These are phyloP conservation scores for Drosophila heteroneura DNA, from an alignment of 2,888 invertebrate genomes.

Conservation along the genomic window DNA sequence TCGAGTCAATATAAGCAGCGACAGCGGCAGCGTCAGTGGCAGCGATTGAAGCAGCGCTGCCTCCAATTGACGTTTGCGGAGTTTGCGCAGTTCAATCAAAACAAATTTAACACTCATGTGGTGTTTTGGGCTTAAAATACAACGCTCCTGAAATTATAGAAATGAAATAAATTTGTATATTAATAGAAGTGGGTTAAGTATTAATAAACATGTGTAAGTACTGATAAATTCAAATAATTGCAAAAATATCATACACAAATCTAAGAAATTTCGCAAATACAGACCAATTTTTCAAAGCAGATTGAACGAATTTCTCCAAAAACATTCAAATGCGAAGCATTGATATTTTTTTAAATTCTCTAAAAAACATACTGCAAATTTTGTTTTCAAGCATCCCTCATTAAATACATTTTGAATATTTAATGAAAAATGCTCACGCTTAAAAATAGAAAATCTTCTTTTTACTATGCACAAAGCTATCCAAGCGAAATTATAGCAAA, in stretches of 20 bases:
- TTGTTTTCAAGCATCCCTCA: background rate
- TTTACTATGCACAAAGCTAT: background rate
- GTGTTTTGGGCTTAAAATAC: conserved; percentile 4
- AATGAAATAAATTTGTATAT: background rate
- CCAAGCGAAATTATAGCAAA: background rate
- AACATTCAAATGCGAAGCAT: background rate
- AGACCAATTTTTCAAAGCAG: background rate
- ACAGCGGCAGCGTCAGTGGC: conserved; percentile 7
- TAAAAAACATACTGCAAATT: background rate
- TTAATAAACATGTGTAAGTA: background rate
- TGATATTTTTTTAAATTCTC: background rate
- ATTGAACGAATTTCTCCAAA: background rate
- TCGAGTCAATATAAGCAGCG: conserved; percentile 8
- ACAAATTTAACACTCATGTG: conserved; percentile 55
- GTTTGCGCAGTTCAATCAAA: conserved; percentile 58
- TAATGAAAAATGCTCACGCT: too few species aligned
- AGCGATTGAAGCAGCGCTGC: conserved; percentile 41
- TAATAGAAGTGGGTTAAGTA: background rate
- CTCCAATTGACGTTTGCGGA: conserved; percentile 35
- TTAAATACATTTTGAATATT: background rate
- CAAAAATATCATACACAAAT: background rate
- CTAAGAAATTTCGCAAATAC: background rate
- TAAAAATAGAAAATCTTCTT: background rate
- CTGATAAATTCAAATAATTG: background rate
- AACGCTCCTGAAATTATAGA: conserved; percentile 27